These are phyloP conservation scores for Drosophila pseudotakahashii DNA, from an alignment of 2,888 invertebrate genomes.

Conservation along the genomic window DNA sequence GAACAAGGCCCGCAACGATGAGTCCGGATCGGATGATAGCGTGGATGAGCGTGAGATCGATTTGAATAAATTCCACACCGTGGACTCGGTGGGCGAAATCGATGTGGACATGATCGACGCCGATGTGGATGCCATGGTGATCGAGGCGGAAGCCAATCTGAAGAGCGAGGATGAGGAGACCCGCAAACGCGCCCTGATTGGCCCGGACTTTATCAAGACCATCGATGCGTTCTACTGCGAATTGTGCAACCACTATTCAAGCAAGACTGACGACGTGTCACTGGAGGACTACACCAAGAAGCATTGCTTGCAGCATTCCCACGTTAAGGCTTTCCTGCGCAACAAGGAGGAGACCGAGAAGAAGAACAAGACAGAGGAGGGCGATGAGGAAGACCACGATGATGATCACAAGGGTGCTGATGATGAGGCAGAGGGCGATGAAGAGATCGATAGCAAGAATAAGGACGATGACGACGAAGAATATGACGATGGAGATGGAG, in stretches of 20 bases:
- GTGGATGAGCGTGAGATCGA: slow-evolving; percentile 90
- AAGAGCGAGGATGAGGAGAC: slow-evolving; percentile 86
- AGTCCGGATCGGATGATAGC: slow-evolving; percentile 87
- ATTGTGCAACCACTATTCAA: slow-evolving; percentile 90
- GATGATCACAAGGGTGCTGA: slow-evolving; percentile 86
- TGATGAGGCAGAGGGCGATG: slow-evolving; percentile 78
- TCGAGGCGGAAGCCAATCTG: slow-evolving; percentile 85
- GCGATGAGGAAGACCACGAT: slow-evolving; percentile 52
- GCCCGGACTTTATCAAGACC: slow-evolving; percentile 91
- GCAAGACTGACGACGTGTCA: slow-evolving; percentile 86
- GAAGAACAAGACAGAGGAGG: slow-evolving; percentile 84
- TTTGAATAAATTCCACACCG: slow-evolving; percentile 93
- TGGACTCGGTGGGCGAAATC: slow-evolving; percentile 94
- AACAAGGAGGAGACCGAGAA: slow-evolving; percentile 91
- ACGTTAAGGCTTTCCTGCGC: slow-evolving; percentile 91
- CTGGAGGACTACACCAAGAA: slow-evolving; percentile 87
- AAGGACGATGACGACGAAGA: slow-evolving; percentile 87
- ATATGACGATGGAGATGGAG: slow-evolving; percentile 88
- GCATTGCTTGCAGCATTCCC: slow-evolving; percentile 91
- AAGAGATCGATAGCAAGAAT: slow-evolving; percentile 86
- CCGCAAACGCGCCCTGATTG: slow-evolving; percentile 90
- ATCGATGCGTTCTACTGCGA: slow-evolving; percentile 92
- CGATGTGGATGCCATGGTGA: slow-evolving; percentile 85
- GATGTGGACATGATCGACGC: slow-evolving; percentile 85
- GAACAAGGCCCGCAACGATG: slow-evolving; percentile 86